Evolutionary conservation across 2,113 vertebrate species (phyloP).

Genomic region (Grallaria varia): DNA sequence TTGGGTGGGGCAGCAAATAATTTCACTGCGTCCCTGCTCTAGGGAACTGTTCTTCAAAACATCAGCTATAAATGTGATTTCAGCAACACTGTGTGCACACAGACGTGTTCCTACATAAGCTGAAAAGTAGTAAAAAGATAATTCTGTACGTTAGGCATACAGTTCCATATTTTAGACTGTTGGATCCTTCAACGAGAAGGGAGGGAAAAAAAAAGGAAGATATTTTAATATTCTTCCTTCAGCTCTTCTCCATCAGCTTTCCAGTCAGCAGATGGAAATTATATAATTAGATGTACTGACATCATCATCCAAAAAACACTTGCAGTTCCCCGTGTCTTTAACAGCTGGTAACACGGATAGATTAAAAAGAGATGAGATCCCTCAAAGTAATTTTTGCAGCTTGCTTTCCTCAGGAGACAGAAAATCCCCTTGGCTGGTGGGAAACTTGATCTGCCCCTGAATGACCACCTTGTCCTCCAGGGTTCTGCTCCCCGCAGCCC

Average conservation of each 20-base stretch:
- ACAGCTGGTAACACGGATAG: not conserved
- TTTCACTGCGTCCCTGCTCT: not conserved
- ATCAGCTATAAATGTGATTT: not conserved
- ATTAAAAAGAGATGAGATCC: slow-evolving; percentile 1
- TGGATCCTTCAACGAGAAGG: not conserved
- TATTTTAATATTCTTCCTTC: not conserved
- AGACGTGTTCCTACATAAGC: not conserved
- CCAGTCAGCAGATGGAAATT: slow-evolving; percentile 33
- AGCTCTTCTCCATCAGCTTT: not conserved
- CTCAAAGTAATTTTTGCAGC: not conserved
- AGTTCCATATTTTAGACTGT: not conserved
- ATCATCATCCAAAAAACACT: not conserved
- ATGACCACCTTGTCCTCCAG: not conserved
- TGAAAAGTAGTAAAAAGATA: not conserved
- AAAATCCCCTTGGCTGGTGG: not conserved
- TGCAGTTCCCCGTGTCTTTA: not conserved
- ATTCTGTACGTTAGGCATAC: not conserved
- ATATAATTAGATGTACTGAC: slow-evolving; percentile 2
- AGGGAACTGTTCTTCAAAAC: not conserved
- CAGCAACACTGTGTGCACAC: not conserved
- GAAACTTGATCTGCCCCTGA: not conserved
- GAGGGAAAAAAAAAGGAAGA: not conserved
- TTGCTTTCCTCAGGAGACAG: not conserved
- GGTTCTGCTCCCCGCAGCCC: not conserved
- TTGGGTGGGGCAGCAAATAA: not conserved